Percentiles rank a stretch among this genome's conserved stretches.
phyloP scores from a whole-genome alignment of 2,888 invertebrate genomes.

The Phalera bucephala region DNA sequence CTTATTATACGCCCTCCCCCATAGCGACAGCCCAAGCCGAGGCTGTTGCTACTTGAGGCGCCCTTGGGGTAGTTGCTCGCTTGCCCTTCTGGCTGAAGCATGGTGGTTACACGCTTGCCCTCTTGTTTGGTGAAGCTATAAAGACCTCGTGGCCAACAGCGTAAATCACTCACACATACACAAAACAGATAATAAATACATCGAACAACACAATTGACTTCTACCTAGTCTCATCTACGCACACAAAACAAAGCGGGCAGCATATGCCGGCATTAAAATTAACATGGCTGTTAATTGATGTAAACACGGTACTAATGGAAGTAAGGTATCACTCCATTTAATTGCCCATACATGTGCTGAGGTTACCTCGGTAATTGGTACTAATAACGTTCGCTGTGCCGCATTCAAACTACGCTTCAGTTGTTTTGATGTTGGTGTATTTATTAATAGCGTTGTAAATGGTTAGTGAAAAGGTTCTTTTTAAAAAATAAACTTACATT shows the following conservation, averaged over 20 bases:
- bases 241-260: slow-evolving; percentile 48
- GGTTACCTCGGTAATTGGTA: slow-evolving; percentile 78
- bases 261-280: slow-evolving; percentile 65
- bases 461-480: no score
- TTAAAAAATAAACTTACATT: no score
- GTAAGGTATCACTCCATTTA: slow-evolving; percentile 80
- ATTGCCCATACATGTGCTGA: slow-evolving; percentile 78
- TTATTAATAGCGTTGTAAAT: slow-evolving; percentile 1
- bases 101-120: no score
- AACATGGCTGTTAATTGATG: slow-evolving; percentile 76
- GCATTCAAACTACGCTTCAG: slow-evolving; percentile 56
- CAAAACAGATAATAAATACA: no score
- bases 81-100: no score
- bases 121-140: no score
- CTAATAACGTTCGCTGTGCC: slow-evolving; percentile 70
- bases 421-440: slow-evolving; percentile 33
- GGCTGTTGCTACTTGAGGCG: no score
- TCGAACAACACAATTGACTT: slow-evolving; percentile 27
- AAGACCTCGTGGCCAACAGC: no score
- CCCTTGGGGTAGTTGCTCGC: no score
- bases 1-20: no score
- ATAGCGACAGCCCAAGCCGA: no score
- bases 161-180: no score
- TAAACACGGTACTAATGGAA: slow-evolving; percentile 78
- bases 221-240: slow-evolving; percentile 40